A percentile compares a stretch with the other conserved stretches of the same genome.
Evolutionary conservation across 2,888 invertebrate genomes (phyloP).

Genomic region (Xestia xanthographa): DNA sequence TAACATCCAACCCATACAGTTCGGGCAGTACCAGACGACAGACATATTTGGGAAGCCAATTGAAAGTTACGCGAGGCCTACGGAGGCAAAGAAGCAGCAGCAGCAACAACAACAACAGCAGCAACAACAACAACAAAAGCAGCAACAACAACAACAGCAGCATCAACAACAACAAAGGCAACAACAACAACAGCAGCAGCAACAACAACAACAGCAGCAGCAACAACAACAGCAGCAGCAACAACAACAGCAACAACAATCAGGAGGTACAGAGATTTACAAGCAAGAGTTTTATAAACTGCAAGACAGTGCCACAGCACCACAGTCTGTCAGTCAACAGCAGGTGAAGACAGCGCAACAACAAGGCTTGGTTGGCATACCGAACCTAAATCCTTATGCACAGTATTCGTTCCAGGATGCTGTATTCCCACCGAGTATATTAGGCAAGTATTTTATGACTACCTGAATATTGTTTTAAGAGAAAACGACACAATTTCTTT

Average conservation of each 20-base stretch:
- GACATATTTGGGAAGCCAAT: conserved; percentile 82
- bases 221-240: neutral
- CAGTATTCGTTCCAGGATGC: conserved; percentile 84
- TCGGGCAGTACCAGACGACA: conserved; percentile 80
- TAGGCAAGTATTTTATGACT: conserved; percentile 76
- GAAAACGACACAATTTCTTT: neutral
- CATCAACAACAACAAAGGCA: conserved; percentile 1
- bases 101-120: neutral
- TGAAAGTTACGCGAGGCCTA: conserved; percentile 80
- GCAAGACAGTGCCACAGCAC: conserved; percentile 82
- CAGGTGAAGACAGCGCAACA: conserved; percentile 87
- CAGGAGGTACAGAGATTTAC: conserved; percentile 78
- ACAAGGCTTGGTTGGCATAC: conserved; percentile 73
- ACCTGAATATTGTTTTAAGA: neutral
- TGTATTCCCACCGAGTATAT: conserved; percentile 82
- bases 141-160: neutral
- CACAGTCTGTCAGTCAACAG: conserved; percentile 82
- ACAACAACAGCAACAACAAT: conserved; percentile 39
- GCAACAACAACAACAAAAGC: too few species aligned
- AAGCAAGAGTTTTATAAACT: conserved; percentile 86
- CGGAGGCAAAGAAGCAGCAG: conserved; percentile 68
- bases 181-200: neutral
- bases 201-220: neutral
- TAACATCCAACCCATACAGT: conserved; percentile 84
- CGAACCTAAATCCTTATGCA: conserved; percentile 78